These are phyloP conservation scores for Ormia ochracea DNA, from an alignment of 2,888 invertebrate genomes.

Conservation along the genomic window DNA sequence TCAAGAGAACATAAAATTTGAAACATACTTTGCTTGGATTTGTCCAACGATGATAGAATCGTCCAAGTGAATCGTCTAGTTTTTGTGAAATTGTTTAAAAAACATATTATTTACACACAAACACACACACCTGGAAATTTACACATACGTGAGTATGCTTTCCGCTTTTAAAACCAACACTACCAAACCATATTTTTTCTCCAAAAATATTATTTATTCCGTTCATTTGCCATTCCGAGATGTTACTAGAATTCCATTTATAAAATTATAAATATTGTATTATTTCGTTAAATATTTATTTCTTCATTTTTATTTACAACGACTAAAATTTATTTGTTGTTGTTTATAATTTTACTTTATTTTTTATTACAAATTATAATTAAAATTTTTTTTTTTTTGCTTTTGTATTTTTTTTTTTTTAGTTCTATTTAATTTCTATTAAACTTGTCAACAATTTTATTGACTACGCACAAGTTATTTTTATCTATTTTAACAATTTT, in stretches of 20 bases:
- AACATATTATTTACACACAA: background rate
- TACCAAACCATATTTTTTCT: background rate
- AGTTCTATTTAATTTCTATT: conserved; percentile 15
- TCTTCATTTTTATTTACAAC: background rate
- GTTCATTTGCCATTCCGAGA: background rate
- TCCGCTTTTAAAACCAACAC: background rate
- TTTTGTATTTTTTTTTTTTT: background rate
- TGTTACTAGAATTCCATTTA: background rate
- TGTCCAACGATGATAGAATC: too few species aligned
- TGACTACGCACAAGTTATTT: background rate
- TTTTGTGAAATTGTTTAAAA: background rate
- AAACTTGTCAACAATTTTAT: background rate
- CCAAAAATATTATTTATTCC: background rate
- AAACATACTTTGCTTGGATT: too few species aligned
- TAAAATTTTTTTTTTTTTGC: background rate
- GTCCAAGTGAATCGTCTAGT: too few species aligned
- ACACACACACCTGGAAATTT: background rate
- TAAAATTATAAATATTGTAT: conserved; percentile 1
- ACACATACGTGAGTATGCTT: background rate
- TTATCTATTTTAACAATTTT: background rate
- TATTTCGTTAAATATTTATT: conserved; percentile 7
- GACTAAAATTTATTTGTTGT: conserved; percentile 6
- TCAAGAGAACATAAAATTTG: too few species aligned
- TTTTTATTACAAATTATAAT: background rate
- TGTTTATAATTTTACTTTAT: background rate